These are phyloP conservation scores for Loriculus beryllinus DNA, from an alignment of 2,797 vertebrate species.

Conservation along the genomic window DNA sequence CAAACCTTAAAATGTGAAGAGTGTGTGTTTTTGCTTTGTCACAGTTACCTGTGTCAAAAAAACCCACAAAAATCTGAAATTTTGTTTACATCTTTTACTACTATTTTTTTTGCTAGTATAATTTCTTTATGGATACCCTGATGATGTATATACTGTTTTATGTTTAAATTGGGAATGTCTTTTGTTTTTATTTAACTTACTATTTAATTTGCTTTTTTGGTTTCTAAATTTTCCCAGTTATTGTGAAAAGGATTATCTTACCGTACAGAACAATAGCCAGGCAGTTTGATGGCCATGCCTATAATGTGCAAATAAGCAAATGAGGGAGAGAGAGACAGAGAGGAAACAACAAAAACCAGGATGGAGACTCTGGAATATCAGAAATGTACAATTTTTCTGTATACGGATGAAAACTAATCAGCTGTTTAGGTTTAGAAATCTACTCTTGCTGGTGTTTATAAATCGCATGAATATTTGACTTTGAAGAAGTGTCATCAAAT, in stretches of 20 bases:
- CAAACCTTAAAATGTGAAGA: slow-evolving; percentile 77
- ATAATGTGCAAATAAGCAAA: slow-evolving; percentile 48
- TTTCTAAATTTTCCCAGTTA: slow-evolving; percentile 62
- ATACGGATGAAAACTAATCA: slow-evolving; percentile 79
- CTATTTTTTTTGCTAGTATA: slow-evolving; percentile 77
- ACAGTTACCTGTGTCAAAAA: slow-evolving; percentile 81
- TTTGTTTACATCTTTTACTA: slow-evolving; percentile 85
- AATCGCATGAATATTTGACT: slow-evolving; percentile 90
- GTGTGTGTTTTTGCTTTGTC: slow-evolving; percentile 79
- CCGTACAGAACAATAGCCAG: slow-evolving; percentile 68
- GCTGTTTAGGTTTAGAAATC: slow-evolving; percentile 86
- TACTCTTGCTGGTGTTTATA: slow-evolving; percentile 86
- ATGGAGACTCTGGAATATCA: slow-evolving; percentile 53
- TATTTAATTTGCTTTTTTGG: slow-evolving; percentile 34
- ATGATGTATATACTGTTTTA: slow-evolving; percentile 74
- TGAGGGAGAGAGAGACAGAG: slow-evolving; percentile 8
- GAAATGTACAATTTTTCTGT: slow-evolving; percentile 74
- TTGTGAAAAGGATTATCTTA: slow-evolving; percentile 71
- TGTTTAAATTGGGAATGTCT: slow-evolving; percentile 66
- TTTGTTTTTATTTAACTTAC: slow-evolving; percentile 62
- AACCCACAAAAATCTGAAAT: slow-evolving; percentile 65
- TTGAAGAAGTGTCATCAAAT: slow-evolving; percentile 80
- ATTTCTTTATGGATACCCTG: slow-evolving; percentile 73
- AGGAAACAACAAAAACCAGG: slow-evolving; percentile 13
- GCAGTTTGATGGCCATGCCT: slow-evolving; percentile 65